phyloP scores from a whole-genome alignment of 2,113 vertebrate species.

The Phylloscopus whistleri region DNA sequence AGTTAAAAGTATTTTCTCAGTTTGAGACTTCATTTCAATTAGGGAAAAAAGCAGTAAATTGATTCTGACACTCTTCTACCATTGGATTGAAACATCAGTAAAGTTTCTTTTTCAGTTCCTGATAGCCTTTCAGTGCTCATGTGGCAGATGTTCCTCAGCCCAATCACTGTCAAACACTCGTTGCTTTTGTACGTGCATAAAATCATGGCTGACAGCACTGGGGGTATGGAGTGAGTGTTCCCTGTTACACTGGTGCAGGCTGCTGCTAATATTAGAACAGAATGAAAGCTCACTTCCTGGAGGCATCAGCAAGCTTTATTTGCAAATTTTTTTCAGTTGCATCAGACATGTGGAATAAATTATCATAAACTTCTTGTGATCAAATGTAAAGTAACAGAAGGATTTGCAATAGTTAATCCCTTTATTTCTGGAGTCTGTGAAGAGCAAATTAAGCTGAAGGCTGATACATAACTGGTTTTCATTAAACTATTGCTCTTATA shows the following conservation, averaged over 20 bases:
- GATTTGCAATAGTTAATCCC: slow-evolving; percentile 52
- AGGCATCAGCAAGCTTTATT: slow-evolving; percentile 41
- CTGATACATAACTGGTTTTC: slow-evolving; percentile 17
- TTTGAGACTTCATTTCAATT: background rate
- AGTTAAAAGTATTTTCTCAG: background rate
- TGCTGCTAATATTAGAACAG: slow-evolving; percentile 73
- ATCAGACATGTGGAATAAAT: slow-evolving; percentile 71
- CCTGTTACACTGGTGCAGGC: slow-evolving; percentile 18
- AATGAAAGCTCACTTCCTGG: slow-evolving; percentile 62
- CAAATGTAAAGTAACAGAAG: slow-evolving; percentile 39
- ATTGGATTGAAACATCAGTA: background rate
- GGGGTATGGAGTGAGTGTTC: background rate
- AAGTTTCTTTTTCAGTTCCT: background rate
- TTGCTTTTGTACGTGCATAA: background rate
- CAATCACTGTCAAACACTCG: rapidly evolving
- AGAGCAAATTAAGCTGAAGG: background rate
- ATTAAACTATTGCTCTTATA: slow-evolving; percentile 21
- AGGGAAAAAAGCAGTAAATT: background rate
- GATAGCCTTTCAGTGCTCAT: background rate
- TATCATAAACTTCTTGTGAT: slow-evolving; percentile 57
- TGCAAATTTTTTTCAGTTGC: slow-evolving; percentile 7
- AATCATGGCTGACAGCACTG: background rate
- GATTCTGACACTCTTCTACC: background rate
- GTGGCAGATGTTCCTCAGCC: background rate
- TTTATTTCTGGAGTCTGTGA: slow-evolving; percentile 41